Evolutionary conservation across 2,888 invertebrate genomes (phyloP), one percentile per base, ranked within the genome.

Genomic region (Melipona bicolor): DNA sequence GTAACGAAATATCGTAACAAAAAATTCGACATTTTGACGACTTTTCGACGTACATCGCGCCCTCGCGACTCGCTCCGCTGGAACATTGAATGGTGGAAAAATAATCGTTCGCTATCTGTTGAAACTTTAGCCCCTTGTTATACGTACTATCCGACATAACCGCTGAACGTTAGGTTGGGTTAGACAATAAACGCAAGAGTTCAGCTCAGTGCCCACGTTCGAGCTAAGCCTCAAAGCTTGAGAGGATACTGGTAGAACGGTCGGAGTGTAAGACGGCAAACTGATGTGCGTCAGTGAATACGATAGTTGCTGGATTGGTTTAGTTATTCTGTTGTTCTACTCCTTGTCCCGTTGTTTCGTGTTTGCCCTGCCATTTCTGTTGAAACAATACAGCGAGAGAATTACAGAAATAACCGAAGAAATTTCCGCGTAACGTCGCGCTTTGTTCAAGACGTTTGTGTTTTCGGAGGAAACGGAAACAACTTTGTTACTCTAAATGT

Each of bases 281-380:
- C 21, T 72, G 59, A 72, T 72, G 71, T 49, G 61, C 49, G 59
- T 61, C 71, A 49, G 71, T 72, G 71, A 72, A 72, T 56, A 49
- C 27, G 71, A 59, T 72, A 72, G 71, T 61, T 49, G 15, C 59
- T 15, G 21, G 49, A 72, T 56, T 72, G 71, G 61, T 72, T 72
- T 72, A 61, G 71, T 19, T 61, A 19, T 32, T 71, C 71, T 21
- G n/a, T 59, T 71, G 56, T 72, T 49, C 49, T 21, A 72, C n/a
- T 72, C 54, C 71, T 49, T 61, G 71, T 72, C 59, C 49, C 24
- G 43, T 72, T 59, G 71, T 59, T 61, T 49, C 49, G 6, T 27
- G 59, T 72, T 72, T 61, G 27, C 24, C 21, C 49, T 61, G 49
- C 19, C 49, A 21, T 61, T 49, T 61, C 27, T 27, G 9, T 49